These are phyloP conservation scores for Ditylenchus dipsaci DNA, from an alignment of 1,140 invertebrate genomes.

Conservation along the genomic window DNA sequence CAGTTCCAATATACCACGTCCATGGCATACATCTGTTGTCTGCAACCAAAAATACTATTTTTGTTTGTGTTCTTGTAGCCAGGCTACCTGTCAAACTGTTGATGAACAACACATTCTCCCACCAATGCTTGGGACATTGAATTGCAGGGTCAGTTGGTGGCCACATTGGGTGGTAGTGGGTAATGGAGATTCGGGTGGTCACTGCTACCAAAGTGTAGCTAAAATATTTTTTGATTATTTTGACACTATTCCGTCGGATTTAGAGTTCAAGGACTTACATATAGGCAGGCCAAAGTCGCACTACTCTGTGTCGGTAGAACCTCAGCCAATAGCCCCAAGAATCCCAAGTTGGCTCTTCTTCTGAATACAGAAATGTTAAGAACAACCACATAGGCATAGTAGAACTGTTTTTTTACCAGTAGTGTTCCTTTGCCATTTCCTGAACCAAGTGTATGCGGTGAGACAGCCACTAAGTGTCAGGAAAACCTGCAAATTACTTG, in stretches of 20 bases:
- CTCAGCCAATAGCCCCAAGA: conserved; percentile 54
- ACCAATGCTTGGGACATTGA: conserved; percentile 56
- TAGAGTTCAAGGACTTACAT: conserved; percentile 8
- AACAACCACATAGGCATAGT: conserved; percentile 7
- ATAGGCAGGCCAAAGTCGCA: conserved; percentile 56
- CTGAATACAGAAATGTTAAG: conserved; percentile 30
- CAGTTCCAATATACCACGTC: conserved; percentile 58
- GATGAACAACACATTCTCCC: conserved; percentile 55
- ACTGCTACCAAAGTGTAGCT: conserved; percentile 53
- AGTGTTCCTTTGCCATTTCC: conserved; percentile 57
- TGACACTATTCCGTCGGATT: too few relatives aligned
- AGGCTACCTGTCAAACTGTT: conserved; percentile 33
- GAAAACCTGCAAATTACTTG: conserved; percentile 33
- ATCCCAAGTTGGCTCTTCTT: conserved; percentile 50
- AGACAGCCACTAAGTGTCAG: conserved; percentile 48
- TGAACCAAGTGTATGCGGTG: conserved; percentile 55
- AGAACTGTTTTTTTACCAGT: conserved; percentile 34
- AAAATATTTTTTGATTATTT: too few relatives aligned
- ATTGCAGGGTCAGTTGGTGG: conserved; percentile 58
- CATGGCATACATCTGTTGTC: conserved; percentile 58
- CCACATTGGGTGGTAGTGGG: conserved; percentile 54
- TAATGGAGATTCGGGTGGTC: conserved; percentile 51
- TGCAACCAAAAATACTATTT: not conserved
- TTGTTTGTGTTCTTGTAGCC: too few relatives aligned
- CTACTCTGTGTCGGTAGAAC: conserved; percentile 54